A percentile compares a stretch with the other conserved stretches of the same genome.
Evolutionary conservation across 2,797 vertebrate genomes (phyloP).

Genomic region (Oryzias sinensis): DNA sequence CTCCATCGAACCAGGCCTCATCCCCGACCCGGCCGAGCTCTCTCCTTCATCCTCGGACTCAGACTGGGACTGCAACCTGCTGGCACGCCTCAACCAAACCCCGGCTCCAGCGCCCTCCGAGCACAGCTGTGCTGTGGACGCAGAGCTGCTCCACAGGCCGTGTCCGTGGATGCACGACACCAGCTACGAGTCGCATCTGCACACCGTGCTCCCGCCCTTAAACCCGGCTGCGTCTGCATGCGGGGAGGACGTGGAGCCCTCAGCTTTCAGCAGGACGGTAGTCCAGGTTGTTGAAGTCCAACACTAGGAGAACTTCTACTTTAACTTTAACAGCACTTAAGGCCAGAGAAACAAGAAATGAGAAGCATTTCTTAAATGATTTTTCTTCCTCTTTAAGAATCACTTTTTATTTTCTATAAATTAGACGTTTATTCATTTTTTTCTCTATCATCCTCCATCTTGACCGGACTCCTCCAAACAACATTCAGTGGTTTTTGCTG

Average conservation of each 20-base stretch:
- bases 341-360: conserved; percentile 31
- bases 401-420: conserved; percentile 2
- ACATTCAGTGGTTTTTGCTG: conserved; percentile 46
- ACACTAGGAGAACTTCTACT: conserved; percentile 42
- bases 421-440: conserved; percentile 16
- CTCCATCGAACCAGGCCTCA: conserved; percentile 60
- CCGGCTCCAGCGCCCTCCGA: background rate
- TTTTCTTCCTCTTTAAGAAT: too few relatives aligned
- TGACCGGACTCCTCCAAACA: conserved; percentile 5
- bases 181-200: conserved; percentile 69
- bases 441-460: conserved; percentile 5
- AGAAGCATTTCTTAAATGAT: too few relatives aligned
- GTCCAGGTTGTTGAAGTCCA: conserved; percentile 67
- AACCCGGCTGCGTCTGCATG: conserved; percentile 25
- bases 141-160: conserved; percentile 69
- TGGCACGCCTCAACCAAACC: conserved; percentile 36
- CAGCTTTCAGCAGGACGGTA: conserved; percentile 42
- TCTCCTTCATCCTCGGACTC: conserved; percentile 60
- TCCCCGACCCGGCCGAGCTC: conserved; percentile 50
- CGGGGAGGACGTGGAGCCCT: conserved; percentile 41
- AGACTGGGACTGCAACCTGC: conserved; percentile 72
- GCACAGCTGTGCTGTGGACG: conserved; percentile 39
- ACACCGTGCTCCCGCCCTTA: conserved; percentile 59
- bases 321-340: conserved; percentile 15
- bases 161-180: conserved; percentile 62